phyloP scores from a whole-genome alignment of 2,888 invertebrate species.

The Calliscelio sp. region DNA sequence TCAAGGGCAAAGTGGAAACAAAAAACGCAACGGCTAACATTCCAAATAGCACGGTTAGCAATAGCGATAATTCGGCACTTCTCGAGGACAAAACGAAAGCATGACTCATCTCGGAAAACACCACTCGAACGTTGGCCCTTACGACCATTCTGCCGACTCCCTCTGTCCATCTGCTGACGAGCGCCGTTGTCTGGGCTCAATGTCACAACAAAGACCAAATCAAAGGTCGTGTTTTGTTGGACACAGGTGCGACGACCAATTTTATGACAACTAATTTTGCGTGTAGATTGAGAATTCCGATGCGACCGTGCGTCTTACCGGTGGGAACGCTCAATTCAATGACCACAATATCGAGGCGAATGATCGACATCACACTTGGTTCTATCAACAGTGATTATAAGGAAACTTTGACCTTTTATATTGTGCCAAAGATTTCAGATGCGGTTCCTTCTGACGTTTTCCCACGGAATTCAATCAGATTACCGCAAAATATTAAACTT shows the following conservation, averaged over 20 bases:
- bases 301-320: constrained; percentile 11
- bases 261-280: too few species aligned
- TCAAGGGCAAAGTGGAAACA: too few species aligned
- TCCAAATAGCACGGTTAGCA: too few species aligned
- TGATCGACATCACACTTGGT: background rate
- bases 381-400: background rate
- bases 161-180: constrained; percentile 6
- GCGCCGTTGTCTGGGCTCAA: background rate
- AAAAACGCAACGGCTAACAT: too few species aligned
- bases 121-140: constrained; percentile 9
- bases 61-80: too few species aligned
- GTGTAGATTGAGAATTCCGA: background rate
- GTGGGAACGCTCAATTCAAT: constrained; percentile 9
- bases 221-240: background rate
- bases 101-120: constrained; percentile 27
- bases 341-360: background rate
- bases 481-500: constrained; percentile 13
- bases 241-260: constrained; percentile 1
- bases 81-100: background rate
- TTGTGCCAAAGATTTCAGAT: background rate
- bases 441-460: background rate
- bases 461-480: constrained; percentile 2
- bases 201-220: background rate
- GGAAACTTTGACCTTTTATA: constrained; percentile 4
- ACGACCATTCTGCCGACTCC: background rate